Conservation (phyloP, 2,888 invertebrate species). For the Entomobrya proxima region DNA sequence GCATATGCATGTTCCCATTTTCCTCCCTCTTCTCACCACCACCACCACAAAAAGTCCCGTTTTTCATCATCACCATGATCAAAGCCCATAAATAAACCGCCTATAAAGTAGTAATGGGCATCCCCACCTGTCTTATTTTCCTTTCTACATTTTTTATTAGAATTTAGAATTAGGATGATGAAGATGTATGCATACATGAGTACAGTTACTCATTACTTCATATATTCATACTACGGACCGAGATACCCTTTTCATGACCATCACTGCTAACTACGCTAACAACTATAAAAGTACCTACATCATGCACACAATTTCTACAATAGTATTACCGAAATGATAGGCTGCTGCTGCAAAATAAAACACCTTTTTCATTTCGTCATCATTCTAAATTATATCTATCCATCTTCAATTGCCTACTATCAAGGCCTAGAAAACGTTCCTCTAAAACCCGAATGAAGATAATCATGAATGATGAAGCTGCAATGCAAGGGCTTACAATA, state of each 20-base stretch:
- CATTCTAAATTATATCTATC: background rate
- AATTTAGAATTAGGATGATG: background rate
- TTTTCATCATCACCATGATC: slow-evolving; percentile 26
- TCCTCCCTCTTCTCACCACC: background rate
- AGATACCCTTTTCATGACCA: background rate
- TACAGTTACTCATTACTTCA: slow-evolving; percentile 29
- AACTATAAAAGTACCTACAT: too few species aligned
- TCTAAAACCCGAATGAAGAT: too few species aligned
- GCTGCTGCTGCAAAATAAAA: too few species aligned
- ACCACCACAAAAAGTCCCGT: slow-evolving; percentile 20
- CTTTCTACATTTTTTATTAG: background rate
- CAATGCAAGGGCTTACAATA: too few species aligned
- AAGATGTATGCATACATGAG: background rate
- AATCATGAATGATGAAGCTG: too few species aligned
- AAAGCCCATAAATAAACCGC: slow-evolving; percentile 1
- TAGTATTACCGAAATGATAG: too few species aligned
- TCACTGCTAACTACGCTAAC: background rate
- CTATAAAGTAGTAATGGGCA: background rate
- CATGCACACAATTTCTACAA: too few species aligned
- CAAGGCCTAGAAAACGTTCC: too few species aligned
- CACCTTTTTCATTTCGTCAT: too few species aligned
- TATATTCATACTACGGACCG: background rate
- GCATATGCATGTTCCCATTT: slow-evolving; percentile 27
- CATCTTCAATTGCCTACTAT: background rate
- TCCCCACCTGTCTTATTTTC: background rate